phyloP scores from a whole-genome alignment of 1,140 invertebrate species.

The Aricia agestis region DNA sequence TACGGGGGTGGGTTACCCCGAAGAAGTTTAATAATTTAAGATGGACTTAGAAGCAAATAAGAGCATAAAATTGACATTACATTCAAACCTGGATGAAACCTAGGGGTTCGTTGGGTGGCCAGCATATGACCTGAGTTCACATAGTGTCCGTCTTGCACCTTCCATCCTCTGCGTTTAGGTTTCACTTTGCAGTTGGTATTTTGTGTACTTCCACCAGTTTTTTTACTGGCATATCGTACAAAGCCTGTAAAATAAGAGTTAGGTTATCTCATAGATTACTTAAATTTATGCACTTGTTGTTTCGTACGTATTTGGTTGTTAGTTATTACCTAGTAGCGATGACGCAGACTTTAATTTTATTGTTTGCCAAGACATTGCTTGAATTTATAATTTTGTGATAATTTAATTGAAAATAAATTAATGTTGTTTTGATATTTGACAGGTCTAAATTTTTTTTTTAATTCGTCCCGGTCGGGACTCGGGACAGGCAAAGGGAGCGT shows the following conservation, averaged over 20 bases:
- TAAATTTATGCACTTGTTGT: background rate
- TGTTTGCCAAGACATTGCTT: constrained; percentile 1
- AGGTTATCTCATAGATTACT: background rate
- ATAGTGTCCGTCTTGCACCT: constrained; percentile 79
- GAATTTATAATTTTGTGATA: background rate
- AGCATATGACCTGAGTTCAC: constrained; percentile 82
- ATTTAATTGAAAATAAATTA: too few species aligned
- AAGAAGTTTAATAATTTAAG: too few species aligned
- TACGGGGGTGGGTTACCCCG: too few species aligned
- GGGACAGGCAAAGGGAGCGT: too few species aligned
- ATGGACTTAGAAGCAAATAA: background rate
- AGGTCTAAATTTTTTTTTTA: too few species aligned
- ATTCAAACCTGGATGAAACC: constrained; percentile 89
- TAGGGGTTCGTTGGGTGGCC: constrained; percentile 80
- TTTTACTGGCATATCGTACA: constrained; percentile 82
- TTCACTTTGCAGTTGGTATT: constrained; percentile 79
- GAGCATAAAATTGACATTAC: constrained; percentile 63
- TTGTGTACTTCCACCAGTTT: constrained; percentile 79
- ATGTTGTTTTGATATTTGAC: too few species aligned
- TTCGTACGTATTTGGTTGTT: constrained; percentile 4
- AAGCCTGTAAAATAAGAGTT: constrained; percentile 42
- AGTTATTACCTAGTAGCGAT: constrained; percentile 26
- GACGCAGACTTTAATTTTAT: constrained; percentile 18
- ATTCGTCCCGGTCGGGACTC: too few species aligned
- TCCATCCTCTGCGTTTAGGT: constrained; percentile 85